Evolutionary conservation across 2,888 invertebrate species (phyloP).

Genomic region (Prosopocoilus inquinatus): DNA sequence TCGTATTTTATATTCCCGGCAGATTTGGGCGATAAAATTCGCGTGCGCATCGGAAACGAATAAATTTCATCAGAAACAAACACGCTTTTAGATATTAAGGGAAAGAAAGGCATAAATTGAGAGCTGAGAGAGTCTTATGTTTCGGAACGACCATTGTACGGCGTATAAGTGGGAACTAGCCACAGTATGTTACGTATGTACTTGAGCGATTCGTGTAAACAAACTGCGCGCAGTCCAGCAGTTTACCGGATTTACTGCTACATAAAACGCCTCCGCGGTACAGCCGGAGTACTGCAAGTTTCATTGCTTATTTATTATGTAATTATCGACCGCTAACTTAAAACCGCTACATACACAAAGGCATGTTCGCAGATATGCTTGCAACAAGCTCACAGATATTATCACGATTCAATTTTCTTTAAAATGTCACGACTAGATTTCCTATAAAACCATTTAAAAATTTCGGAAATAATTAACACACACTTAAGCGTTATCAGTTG

Average conservation of each 20-base stretch:
- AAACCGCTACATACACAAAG: too few species aligned
- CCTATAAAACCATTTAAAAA: too few species aligned
- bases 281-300: not conserved
- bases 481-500: too few species aligned
- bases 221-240: conserved; percentile 44
- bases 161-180: conserved; percentile 17
- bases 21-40: conserved; percentile 18
- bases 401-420: too few species aligned
- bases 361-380: too few species aligned
- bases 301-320: not conserved
- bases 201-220: conserved; percentile 43
- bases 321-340: too few species aligned
- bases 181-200: conserved; percentile 25
- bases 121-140: not conserved
- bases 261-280: conserved; percentile 42
- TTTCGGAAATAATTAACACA: too few species aligned
- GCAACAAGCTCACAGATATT: too few species aligned
- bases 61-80: conserved; percentile 21
- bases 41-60: conserved; percentile 16
- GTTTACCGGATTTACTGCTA: conserved; percentile 46
- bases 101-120: conserved; percentile 14
- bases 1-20: conserved; percentile 14
- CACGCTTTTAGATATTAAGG: conserved; percentile 19
- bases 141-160: conserved; percentile 10
- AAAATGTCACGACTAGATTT: too few species aligned